phyloP scores from a whole-genome alignment of 1,140 invertebrate species.

The Theocolax elegans region DNA sequence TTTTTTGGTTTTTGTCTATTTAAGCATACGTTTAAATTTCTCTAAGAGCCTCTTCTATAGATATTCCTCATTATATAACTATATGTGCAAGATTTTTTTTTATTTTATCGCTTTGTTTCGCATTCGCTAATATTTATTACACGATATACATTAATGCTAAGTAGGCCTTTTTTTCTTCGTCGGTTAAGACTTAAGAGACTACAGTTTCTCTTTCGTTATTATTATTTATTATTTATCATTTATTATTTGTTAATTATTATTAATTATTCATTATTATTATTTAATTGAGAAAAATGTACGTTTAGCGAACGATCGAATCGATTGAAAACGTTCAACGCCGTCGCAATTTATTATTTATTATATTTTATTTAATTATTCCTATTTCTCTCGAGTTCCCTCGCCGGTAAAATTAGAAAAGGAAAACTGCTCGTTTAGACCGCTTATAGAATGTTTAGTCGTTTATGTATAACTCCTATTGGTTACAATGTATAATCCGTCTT shows the following conservation, averaged over 20 bases:
- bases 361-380: neutral
- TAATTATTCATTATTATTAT: no score
- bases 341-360: no score
- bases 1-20: conserved; percentile 15
- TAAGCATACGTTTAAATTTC: conserved; percentile 30
- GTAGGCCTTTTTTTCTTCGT: conserved; percentile 58
- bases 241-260: conserved; percentile 10
- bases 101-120: no score
- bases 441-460: conserved; percentile 47
- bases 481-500: conserved; percentile 50
- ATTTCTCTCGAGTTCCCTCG: conserved; percentile 24
- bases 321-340: no score
- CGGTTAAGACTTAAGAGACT: conserved; percentile 51
- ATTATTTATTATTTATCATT: conserved; percentile 11
- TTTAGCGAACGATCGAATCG: conserved; percentile 23
- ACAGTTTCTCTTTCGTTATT: conserved; percentile 4
- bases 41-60: conserved; percentile 20
- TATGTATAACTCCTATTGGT: no score
- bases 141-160: conserved; percentile 47
- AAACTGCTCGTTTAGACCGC: no score
- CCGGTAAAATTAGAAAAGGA: conserved; percentile 40
- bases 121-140: conserved; percentile 43
- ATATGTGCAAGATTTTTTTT: conserved; percentile 19
- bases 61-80: conserved; percentile 19
- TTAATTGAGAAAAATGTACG: conserved; percentile 12